These are phyloP conservation scores for Chitala chitala DNA, from an alignment of 2,113 vertebrate species.

Conservation along the genomic window DNA sequence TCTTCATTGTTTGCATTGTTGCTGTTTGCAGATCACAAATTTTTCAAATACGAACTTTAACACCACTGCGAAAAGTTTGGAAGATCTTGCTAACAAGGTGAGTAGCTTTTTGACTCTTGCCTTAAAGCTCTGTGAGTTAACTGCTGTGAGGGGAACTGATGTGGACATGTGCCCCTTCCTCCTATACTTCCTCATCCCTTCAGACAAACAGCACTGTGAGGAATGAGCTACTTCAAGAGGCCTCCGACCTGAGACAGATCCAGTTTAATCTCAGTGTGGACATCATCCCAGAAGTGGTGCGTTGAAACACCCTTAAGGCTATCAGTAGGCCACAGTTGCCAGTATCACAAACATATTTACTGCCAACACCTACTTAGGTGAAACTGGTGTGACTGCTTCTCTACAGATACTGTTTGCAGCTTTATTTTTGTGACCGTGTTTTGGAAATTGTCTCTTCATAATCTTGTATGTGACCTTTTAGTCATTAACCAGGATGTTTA, in stretches of 20 bases:
- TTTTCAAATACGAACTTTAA: constrained; percentile 49
- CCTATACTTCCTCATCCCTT: background rate
- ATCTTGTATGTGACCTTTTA: too few relatives aligned
- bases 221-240: constrained; percentile 32
- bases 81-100: background rate
- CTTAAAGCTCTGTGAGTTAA: too few relatives aligned
- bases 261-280: constrained; percentile 44
- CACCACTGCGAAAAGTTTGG: constrained; percentile 40
- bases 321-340: background rate
- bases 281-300: constrained; percentile 59
- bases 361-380: too few relatives aligned
- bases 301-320: constrained; percentile 1
- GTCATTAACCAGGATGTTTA: too few relatives aligned
- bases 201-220: fast-evolving
- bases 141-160: too few relatives aligned
- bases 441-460: too few relatives aligned
- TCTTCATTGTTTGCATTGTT: background rate
- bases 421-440: too few relatives aligned
- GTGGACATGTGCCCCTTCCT: too few relatives aligned
- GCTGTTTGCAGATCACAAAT: constrained; percentile 50
- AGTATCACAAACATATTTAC: background rate
- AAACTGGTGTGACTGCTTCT: background rate
- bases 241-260: constrained; percentile 43
- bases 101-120: constrained; percentile 16
- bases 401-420: background rate